A percentile compares a stretch with the other conserved stretches of the same genome.
Conservation (phyloP, 2,113 vertebrate species). For the Cranoglanis bouderius region DNA sequence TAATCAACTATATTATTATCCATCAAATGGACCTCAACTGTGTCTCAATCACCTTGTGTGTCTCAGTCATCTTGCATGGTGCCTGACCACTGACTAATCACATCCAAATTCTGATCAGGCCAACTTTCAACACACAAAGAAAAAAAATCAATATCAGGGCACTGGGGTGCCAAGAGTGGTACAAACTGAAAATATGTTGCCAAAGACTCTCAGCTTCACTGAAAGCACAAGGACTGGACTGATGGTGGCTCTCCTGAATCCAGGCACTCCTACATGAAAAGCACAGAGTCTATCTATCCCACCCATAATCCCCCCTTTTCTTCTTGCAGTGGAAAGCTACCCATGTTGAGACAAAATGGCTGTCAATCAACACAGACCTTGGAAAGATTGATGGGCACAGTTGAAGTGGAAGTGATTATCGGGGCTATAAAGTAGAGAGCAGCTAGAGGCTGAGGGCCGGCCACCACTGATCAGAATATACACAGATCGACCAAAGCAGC, state of each 20-base stretch:
- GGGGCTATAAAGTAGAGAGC: too few relatives aligned
- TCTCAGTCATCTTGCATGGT: neutral
- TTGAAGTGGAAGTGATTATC: too few relatives aligned
- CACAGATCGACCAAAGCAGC: too few relatives aligned
- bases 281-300: too few relatives aligned
- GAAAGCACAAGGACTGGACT: neutral
- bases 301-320: too few relatives aligned
- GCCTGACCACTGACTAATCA: neutral
- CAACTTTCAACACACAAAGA: neutral
- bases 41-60: neutral
- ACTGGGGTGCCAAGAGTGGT: neutral
- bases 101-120: neutral
- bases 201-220: neutral
- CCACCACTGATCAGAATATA: too few relatives aligned
- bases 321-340: too few relatives aligned
- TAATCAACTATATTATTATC: neutral
- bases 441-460: too few relatives aligned
- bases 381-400: too few relatives aligned
- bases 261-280: neutral
- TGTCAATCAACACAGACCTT: too few relatives aligned
- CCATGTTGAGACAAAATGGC: too few relatives aligned
- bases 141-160: neutral
- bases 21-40: neutral
- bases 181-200: neutral
- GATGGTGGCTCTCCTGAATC: too few relatives aligned